These are phyloP conservation scores for Cephus rjabovi DNA, from an alignment of 2,888 invertebrate genomes.

Conservation along the genomic window DNA sequence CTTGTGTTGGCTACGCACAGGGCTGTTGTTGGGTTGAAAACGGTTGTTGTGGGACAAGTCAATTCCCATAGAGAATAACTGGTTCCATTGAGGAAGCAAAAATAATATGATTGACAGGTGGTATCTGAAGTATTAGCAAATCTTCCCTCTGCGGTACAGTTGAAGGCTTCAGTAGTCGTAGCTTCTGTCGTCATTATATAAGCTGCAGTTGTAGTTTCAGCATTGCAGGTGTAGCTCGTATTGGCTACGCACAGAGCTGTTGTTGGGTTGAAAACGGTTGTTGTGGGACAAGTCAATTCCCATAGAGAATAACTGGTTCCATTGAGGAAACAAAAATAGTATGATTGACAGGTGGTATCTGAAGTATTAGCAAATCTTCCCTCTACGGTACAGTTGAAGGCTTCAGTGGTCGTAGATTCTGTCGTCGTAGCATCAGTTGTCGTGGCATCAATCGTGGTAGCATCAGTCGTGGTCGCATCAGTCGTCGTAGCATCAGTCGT, in stretches of 20 bases:
- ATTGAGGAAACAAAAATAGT: constrained; percentile 28
- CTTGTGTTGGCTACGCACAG: not conserved
- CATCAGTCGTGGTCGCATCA: not conserved
- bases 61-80: not conserved
- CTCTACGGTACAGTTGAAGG: constrained; percentile 18
- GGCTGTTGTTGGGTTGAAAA: constrained; percentile 13
- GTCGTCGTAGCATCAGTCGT: not conserved
- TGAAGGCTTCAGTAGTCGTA: constrained; percentile 9
- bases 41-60: constrained; percentile 14
- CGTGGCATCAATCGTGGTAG: not conserved
- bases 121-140: constrained; percentile 22
- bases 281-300: constrained; percentile 11
- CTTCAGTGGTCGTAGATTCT: constrained; percentile 2
- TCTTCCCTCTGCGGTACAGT: constrained; percentile 25
- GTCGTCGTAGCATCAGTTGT: no score
- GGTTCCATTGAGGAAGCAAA: constrained; percentile 20
- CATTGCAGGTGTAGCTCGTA: not conserved
- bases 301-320: not conserved
- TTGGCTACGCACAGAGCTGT: constrained; percentile 2
- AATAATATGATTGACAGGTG: constrained; percentile 31
- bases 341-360: constrained; percentile 28
- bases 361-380: constrained; percentile 26
- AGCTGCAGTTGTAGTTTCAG: not conserved
- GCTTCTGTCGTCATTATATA: not conserved
- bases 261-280: constrained; percentile 15